A percentile compares a stretch with the other conserved stretches of the same genome.
These are phyloP conservation scores for Ailurus styani DNA, from an alignment of 2,113 vertebrate species.

Conservation along the genomic window DNA sequence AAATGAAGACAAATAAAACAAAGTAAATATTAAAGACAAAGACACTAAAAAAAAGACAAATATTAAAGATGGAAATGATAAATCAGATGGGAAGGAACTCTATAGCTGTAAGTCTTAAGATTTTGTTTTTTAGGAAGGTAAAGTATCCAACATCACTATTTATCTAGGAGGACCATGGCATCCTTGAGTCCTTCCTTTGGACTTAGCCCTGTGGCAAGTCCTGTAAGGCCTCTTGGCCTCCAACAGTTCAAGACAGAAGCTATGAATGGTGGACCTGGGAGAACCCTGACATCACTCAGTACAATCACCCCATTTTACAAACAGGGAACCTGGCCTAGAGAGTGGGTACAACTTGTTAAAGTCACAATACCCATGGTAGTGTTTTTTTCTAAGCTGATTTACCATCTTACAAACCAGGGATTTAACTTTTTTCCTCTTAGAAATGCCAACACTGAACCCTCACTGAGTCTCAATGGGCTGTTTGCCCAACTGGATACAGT, in stretches of 20 bases:
- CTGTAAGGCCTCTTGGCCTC: not conserved
- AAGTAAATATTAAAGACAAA: too few species aligned
- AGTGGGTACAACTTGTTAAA: not conserved
- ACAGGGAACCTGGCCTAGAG: not conserved
- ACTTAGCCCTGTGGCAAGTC: not conserved
- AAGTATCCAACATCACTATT: not conserved
- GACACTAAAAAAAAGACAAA: not conserved
- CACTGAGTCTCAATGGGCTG: not conserved
- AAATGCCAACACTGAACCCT: not conserved
- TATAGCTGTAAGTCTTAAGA: not conserved
- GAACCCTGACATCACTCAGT: not conserved
- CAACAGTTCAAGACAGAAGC: not conserved
- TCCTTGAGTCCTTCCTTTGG: not conserved
- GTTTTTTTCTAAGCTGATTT: not conserved
- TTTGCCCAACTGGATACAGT: not conserved
- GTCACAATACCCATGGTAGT: not conserved
- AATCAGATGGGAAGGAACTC: not conserved
- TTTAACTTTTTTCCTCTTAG: not conserved
- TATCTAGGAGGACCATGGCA: not conserved
- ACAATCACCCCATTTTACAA: not conserved
- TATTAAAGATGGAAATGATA: not conserved
- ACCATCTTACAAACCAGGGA: not conserved
- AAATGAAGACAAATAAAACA: too few species aligned
- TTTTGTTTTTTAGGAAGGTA: not conserved
- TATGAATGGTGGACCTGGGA: not conserved